These are phyloP conservation scores for Formica selysi DNA, from an alignment of 1,140 invertebrate species.

Conservation along the genomic window DNA sequence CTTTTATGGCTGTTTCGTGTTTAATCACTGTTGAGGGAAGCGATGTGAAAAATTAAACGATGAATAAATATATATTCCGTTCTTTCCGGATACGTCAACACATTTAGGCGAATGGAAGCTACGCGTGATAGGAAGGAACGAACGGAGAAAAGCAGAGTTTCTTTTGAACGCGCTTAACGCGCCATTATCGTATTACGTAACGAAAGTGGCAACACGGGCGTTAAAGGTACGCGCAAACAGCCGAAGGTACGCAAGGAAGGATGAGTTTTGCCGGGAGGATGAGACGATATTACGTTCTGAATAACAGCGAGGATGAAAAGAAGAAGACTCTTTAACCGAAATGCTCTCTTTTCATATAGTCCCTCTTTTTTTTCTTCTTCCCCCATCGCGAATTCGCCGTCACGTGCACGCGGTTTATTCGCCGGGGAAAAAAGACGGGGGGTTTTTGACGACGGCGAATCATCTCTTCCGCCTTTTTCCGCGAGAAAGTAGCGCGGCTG, in stretches of 20 bases:
- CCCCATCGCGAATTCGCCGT: neutral
- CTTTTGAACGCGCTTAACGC: constrained; percentile 59
- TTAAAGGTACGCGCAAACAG: constrained; percentile 48
- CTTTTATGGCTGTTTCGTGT: neutral
- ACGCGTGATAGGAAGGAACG: constrained; percentile 7
- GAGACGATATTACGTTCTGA: constrained; percentile 63
- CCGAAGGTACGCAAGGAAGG: constrained; percentile 8
- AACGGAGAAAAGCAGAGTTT: constrained; percentile 4
- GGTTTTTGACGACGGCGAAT: constrained; percentile 38
- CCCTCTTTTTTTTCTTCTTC: neutral
- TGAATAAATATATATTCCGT: constrained; percentile 4
- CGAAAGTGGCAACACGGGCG: constrained; percentile 54
- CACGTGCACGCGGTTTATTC: constrained; percentile 18
- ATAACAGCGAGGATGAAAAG: constrained; percentile 44
- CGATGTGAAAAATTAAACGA: neutral
- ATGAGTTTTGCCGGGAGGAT: neutral
- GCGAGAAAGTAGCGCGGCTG: constrained; percentile 28
- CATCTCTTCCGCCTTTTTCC: constrained; percentile 8
- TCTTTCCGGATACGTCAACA: neutral
- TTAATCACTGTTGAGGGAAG: neutral
- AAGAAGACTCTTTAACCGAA: constrained; percentile 57
- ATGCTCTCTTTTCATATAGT: constrained; percentile 18
- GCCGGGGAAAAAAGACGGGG: neutral
- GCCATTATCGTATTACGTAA: constrained; percentile 63
- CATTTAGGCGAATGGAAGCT: neutral